Percentiles rank a stretch among this genome's conserved stretches.
phyloP scores from a whole-genome alignment of 2,888 invertebrate species.

The Dolichopus griseipennis region DNA sequence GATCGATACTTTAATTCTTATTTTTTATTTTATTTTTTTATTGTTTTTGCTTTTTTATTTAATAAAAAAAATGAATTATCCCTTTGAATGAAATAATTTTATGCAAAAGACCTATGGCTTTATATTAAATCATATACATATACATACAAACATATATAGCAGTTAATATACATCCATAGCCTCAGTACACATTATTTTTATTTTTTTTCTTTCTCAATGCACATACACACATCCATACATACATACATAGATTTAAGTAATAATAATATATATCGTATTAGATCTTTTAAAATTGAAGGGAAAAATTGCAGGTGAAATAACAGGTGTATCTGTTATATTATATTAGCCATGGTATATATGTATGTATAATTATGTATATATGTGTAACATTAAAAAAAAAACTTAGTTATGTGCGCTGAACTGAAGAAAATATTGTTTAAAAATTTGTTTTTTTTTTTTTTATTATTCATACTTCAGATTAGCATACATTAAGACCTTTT shows the following conservation, averaged over 20 bases:
- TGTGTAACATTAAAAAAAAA: not conserved
- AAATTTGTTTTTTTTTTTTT: not conserved
- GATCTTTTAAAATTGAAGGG: not conserved
- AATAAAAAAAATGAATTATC: not conserved
- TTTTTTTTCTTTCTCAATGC: too few relatives aligned
- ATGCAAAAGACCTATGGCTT: not conserved
- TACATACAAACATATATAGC: too few relatives aligned
- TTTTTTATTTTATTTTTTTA: not conserved
- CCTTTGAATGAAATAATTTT: constrained; percentile 1
- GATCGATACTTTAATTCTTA: not conserved
- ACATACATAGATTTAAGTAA: too few relatives aligned
- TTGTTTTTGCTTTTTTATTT: too few relatives aligned
- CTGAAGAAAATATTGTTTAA: not conserved
- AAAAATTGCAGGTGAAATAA: not conserved
- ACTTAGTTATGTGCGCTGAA: not conserved
- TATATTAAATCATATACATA: too few relatives aligned
- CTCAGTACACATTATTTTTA: too few relatives aligned
- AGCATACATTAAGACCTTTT: not conserved
- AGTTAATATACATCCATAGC: too few relatives aligned
- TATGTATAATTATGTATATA: too few relatives aligned
- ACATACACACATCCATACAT: too few relatives aligned
- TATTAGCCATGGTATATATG: too few relatives aligned
- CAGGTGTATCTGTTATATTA: not conserved
- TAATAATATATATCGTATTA: too few relatives aligned
- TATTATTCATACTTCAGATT: not conserved